A percentile compares a stretch with the other conserved stretches of the same genome.
These are phyloP conservation scores for Chaetodon trifascialis DNA, from an alignment of 2,113 vertebrate species.

Conservation along the genomic window DNA sequence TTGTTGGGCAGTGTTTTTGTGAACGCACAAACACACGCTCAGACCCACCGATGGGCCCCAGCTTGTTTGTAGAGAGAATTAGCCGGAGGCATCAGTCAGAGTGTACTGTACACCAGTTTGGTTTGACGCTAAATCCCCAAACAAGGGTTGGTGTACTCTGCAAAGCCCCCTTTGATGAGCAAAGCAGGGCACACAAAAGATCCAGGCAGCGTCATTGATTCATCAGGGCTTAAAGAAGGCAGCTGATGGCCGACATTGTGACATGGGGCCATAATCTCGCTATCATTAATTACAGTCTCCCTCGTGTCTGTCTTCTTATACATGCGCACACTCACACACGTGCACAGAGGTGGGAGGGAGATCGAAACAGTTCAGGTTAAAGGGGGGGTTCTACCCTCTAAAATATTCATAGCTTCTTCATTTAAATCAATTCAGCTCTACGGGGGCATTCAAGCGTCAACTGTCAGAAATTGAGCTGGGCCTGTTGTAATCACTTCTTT, in stretches of 20 bases:
- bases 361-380: conserved; percentile 74
- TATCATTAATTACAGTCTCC: conserved; percentile 78
- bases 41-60: conserved; percentile 46
- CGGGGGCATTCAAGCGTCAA: conserved; percentile 75
- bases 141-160: conserved; percentile 72
- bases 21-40: conserved; percentile 20
- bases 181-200: conserved; percentile 66
- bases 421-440: conserved; percentile 83
- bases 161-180: conserved; percentile 80
- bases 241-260: conserved; percentile 71
- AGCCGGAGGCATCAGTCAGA: conserved; percentile 64
- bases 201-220: conserved; percentile 75
- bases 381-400: conserved; percentile 69
- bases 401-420: conserved; percentile 87
- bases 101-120: conserved; percentile 62
- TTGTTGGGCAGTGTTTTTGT: conserved; percentile 27
- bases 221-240: conserved; percentile 72
- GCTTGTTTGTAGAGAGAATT: conserved; percentile 74
- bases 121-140: conserved; percentile 75
- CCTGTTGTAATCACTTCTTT: conserved; percentile 83
- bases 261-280: conserved; percentile 76
- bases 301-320: conserved; percentile 28
- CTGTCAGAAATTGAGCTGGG: conserved; percentile 82
- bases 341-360: conserved; percentile 23
- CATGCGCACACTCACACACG: conserved; percentile 27